Conservation (phyloP, 2,888 invertebrate species). For the Apodemia duryi region DNA sequence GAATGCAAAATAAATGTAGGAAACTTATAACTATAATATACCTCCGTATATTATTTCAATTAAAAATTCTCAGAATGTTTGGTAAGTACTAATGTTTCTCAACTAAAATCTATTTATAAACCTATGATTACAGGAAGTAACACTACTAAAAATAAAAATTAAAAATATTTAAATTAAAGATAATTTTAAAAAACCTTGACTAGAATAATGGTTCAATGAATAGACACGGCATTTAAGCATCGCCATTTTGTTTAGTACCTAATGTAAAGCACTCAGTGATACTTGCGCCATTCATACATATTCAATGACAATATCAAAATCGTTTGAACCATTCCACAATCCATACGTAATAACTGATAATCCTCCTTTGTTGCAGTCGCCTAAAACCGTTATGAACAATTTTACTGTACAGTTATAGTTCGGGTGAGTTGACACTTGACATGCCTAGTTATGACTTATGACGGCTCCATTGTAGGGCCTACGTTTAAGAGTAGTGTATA, state of each 20-base stretch:
- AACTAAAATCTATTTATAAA: no score
- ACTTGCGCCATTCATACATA: not conserved
- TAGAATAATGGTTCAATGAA: no score
- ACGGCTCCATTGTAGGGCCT: not conserved
- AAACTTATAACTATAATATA: no score
- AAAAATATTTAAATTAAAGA: no score
- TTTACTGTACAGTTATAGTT: constrained; percentile 4
- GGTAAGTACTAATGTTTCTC: no score
- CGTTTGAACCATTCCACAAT: not conserved
- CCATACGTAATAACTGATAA: not conserved
- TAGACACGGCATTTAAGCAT: not conserved
- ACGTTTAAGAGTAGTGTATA: not conserved
- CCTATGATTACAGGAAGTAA: no score
- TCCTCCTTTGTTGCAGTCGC: not conserved
- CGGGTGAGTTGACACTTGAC: constrained; percentile 10
- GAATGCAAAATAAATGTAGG: no score
- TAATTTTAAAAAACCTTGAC: no score
- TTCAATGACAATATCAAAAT: not conserved
- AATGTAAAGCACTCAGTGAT: not conserved
- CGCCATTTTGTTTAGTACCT: not conserved
- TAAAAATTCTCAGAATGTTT: no score
- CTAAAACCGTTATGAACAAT: not conserved
- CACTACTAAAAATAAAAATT: no score
- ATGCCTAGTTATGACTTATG: not conserved
- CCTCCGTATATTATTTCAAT: no score